Percentiles rank a stretch among this genome's conserved stretches.
These are phyloP conservation scores for Vidua chalybeata DNA, from an alignment of 2,113 vertebrate species.

Conservation along the genomic window DNA sequence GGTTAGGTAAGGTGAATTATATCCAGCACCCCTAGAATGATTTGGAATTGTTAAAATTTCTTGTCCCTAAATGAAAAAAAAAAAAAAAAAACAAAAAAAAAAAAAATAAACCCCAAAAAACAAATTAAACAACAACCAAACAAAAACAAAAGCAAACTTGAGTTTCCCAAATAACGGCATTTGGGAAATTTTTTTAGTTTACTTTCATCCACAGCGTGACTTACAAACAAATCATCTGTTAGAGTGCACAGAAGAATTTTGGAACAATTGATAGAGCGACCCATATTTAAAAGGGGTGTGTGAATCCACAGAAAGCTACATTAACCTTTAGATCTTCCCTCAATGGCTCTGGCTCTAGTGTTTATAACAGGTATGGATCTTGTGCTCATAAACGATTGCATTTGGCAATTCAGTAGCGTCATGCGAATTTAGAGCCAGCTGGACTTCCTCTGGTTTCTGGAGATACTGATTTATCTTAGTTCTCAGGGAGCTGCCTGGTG, in stretches of 20 bases:
- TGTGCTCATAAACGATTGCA: fast-evolving
- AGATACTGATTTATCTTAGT: neutral
- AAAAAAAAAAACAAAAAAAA: neutral
- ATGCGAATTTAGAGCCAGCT: neutral
- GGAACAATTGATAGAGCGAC: neutral
- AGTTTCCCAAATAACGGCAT: neutral
- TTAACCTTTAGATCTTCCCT: neutral
- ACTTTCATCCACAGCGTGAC: neutral
- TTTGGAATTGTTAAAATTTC: neutral
- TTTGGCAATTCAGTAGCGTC: fast-evolving
- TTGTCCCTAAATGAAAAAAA: neutral
- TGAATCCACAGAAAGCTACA: neutral
- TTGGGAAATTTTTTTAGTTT: neutral
- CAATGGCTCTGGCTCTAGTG: neutral
- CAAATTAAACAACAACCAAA: neutral
- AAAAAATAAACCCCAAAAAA: neutral
- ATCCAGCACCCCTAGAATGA: fast-evolving
- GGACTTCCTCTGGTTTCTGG: neutral
- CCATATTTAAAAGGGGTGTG: neutral
- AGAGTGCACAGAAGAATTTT: neutral
- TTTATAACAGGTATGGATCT: neutral
- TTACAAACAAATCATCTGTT: neutral
- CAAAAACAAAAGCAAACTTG: neutral
- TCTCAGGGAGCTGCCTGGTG: neutral
- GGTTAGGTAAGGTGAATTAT: neutral